A percentile compares a stretch with the other conserved stretches of the same genome.
These are phyloP conservation scores for Mamestra configurata DNA, from an alignment of 1,140 invertebrate genomes.

Conservation along the genomic window DNA sequence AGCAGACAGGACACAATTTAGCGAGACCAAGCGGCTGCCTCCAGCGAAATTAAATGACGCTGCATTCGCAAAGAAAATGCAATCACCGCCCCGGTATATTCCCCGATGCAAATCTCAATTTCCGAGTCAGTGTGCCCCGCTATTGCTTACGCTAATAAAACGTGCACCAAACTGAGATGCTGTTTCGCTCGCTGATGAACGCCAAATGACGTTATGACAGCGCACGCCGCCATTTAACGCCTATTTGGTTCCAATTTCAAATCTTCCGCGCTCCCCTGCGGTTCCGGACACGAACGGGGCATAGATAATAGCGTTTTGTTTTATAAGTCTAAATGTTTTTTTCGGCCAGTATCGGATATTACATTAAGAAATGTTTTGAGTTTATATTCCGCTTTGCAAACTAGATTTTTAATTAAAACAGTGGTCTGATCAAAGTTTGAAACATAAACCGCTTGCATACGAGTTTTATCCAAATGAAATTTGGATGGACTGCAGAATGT, in stretches of 20 bases:
- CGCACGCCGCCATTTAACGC: slow-evolving; percentile 87
- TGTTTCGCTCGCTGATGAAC: slow-evolving; percentile 86
- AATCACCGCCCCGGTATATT: slow-evolving; percentile 81
- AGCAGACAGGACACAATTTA: slow-evolving; percentile 68
- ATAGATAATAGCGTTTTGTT: slow-evolving; percentile 85
- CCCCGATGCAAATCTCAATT: slow-evolving; percentile 85
- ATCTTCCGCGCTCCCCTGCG: slow-evolving; percentile 81
- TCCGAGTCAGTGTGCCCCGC: slow-evolving; percentile 83
- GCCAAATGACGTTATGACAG: slow-evolving; percentile 87
- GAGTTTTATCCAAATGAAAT: slow-evolving; percentile 77
- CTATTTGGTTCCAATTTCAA: slow-evolving; percentile 88
- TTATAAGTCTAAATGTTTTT: slow-evolving; percentile 59
- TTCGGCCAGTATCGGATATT: slow-evolving; percentile 42
- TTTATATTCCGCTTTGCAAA: slow-evolving; percentile 12
- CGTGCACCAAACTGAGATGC: slow-evolving; percentile 85
- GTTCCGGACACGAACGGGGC: slow-evolving; percentile 78
- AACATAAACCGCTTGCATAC: slow-evolving; percentile 66
- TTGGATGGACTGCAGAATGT: slow-evolving; percentile 70
- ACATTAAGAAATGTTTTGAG: slow-evolving; percentile 4
- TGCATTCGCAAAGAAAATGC: slow-evolving; percentile 86
- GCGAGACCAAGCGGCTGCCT: slow-evolving; percentile 69
- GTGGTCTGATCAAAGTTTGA: slow-evolving; percentile 46
- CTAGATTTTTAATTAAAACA: slow-evolving; percentile 51
- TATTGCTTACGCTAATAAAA: slow-evolving; percentile 88
- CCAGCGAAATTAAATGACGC: slow-evolving; percentile 83